Base-by-base conservation (phyloP, 2,888 invertebrate species). In the Gryllus longicercus region DNA sequence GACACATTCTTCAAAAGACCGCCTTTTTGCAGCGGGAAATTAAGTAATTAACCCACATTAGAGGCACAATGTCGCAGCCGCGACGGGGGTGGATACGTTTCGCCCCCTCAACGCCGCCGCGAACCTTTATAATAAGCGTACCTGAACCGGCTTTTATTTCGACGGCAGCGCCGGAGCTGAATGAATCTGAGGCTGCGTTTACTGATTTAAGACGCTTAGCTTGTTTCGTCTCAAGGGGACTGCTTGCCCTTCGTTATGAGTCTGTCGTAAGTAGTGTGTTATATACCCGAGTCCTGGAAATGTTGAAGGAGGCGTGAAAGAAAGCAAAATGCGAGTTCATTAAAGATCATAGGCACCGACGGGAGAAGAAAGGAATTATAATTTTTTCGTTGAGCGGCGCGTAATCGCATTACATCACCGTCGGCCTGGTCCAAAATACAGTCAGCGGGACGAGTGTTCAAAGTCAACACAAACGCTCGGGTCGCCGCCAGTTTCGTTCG, bases 31-130 rank as follows among this genome's bases (percentile, higher is more conserved):
- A 18, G 63, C 63, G 63, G 63, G 63, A 63, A 63, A 63, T 63
- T 63, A 63, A 63, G 63, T 63, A 63, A 63, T 63, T 63, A 63
- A 63, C 63, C 63, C 63, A 63, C 63, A 63, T 63, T 63, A 63
- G 63, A 63, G 63, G 63, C 63, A 63, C 63, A 63, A 63, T 63
- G 63, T 14, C 63, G 63, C 16, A 14, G 63, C 16, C 2, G 18
- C 18, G 63, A 18, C 18, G 63, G 18, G 63, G 63, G 14, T 18
- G 63, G 63, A 63, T 63, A 10, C 63, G 63, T 63, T 63, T 14
- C 63, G 63, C 18, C 3, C 16, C 25, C 25, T 63, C 18, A 3
- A 2, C 63, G 63, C 14, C 3, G 63, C 16, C 63, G 63, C 63
- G 4, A 18, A 63, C 14, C 63, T 16, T 63, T 63, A 18, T 63